phyloP scores from a whole-genome alignment of 2,888 invertebrate genomes.

The Noctuana brunneofusca region DNA sequence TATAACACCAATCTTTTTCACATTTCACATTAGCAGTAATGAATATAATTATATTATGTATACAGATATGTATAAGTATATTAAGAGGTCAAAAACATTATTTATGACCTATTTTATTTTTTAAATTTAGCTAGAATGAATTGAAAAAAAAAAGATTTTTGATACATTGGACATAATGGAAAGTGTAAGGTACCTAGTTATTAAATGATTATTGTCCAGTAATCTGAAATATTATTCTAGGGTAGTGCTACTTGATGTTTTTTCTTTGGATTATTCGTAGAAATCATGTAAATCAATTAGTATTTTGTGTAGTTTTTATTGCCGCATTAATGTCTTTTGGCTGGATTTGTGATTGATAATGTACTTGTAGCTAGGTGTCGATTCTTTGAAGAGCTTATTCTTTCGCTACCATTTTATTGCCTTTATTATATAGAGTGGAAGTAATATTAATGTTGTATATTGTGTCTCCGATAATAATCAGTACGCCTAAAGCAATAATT shows the following conservation, averaged over 20 bases:
- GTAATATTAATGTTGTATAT: slow-evolving; percentile 44
- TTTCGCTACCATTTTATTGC: slow-evolving; percentile 29
- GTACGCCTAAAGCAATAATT: slow-evolving; percentile 62
- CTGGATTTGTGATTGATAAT: slow-evolving; percentile 19
- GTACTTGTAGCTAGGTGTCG: slow-evolving; percentile 24
- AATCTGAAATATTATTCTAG: slow-evolving; percentile 44
- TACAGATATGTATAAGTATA: slow-evolving; percentile 47
- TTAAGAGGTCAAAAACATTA: slow-evolving; percentile 47
- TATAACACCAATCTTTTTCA: slow-evolving; percentile 47
- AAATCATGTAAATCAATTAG: slow-evolving; percentile 23
- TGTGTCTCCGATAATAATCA: slow-evolving; percentile 55
- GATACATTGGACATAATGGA: slow-evolving; percentile 61
- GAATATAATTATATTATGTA: slow-evolving; percentile 42
- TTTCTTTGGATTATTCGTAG: slow-evolving; percentile 27
- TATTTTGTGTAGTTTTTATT: slow-evolving; percentile 31
- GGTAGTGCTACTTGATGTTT: slow-evolving; percentile 35
- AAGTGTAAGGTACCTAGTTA: slow-evolving; percentile 47
- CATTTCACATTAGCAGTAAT: slow-evolving; percentile 57
- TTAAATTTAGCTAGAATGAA: slow-evolving; percentile 46
- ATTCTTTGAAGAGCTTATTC: slow-evolving; percentile 30
- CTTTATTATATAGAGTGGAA: slow-evolving; percentile 33
- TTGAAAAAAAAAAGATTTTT: slow-evolving; percentile 59
- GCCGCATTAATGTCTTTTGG: slow-evolving; percentile 22
- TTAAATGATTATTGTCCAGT: slow-evolving; percentile 53
- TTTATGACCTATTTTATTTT: slow-evolving; percentile 49